Conservation (phyloP, 2,797 vertebrate species). For the Diglossa cyanea region DNA sequence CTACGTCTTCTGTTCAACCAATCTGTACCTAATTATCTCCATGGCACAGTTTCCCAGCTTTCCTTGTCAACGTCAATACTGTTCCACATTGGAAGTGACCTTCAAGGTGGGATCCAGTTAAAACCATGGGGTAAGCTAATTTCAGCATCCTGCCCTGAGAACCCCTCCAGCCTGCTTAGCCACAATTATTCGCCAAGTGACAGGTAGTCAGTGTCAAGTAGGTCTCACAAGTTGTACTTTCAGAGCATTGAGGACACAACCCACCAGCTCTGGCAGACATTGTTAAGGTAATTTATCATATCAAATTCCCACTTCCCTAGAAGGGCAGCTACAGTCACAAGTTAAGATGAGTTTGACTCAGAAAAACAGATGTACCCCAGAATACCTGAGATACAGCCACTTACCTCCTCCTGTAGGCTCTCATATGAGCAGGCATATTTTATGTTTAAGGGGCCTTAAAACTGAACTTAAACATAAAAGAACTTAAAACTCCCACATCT, state of each 20-base stretch:
- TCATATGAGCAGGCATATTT: not conserved
- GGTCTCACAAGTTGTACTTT: not conserved
- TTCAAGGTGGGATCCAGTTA: not conserved
- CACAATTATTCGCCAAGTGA: not conserved
- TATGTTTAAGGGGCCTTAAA: not conserved
- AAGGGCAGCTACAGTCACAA: not conserved
- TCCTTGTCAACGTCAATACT: not conserved
- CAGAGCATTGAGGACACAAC: not conserved
- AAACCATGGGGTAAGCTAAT: not conserved
- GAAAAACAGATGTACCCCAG: not conserved
- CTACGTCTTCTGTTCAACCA: fast-evolving
- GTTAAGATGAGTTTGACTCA: not conserved
- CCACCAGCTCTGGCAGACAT: not conserved
- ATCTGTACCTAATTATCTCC: not conserved
- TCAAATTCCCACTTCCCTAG: not conserved
- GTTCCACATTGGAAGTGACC: not conserved
- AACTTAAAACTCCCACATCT: not conserved
- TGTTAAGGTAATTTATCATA: fast-evolving
- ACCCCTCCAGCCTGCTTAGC: not conserved
- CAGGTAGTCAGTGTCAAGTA: not conserved
- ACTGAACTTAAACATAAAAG: not conserved
- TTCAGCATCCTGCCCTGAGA: not conserved
- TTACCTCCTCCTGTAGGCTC: not conserved
- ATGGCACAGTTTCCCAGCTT: not conserved
- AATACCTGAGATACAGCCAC: not conserved